phyloP scores from a whole-genome alignment of 2,113 vertebrate species.

The Dissostichus mawsoni region DNA sequence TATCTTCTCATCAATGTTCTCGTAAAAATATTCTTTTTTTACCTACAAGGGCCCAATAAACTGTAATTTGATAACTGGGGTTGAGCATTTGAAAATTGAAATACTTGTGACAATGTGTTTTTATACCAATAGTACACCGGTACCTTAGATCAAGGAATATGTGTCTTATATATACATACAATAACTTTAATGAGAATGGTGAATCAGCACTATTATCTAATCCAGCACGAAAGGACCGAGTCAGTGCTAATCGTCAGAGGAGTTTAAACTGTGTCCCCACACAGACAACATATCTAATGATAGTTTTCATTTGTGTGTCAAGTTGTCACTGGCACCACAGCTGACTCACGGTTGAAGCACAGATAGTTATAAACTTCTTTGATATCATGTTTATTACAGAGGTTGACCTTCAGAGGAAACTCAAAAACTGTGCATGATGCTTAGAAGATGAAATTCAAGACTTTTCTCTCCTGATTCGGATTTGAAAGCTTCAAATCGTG shows the following conservation, averaged over 20 bases:
- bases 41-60: too few species aligned
- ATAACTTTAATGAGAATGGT: neutral
- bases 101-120: neutral
- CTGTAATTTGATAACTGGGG: neutral
- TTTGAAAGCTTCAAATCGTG: neutral
- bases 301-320: neutral
- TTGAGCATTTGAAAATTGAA: neutral
- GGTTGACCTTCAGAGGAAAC: neutral
- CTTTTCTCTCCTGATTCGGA: neutral
- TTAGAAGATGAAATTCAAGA: neutral
- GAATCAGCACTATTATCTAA: too few species aligned
- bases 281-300: neutral
- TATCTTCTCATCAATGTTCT: too few species aligned
- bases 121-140: neutral
- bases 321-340: neutral
- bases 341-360: neutral
- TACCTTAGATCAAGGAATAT: neutral
- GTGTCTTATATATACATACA: too few species aligned
- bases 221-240: neutral
- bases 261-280: neutral
- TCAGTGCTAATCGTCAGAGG: neutral
- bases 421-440: neutral
- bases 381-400: neutral
- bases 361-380: neutral
- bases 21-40: too few species aligned